phyloP scores from a whole-genome alignment of 2,797 vertebrate species.

The Rhabdomys pumilio region DNA sequence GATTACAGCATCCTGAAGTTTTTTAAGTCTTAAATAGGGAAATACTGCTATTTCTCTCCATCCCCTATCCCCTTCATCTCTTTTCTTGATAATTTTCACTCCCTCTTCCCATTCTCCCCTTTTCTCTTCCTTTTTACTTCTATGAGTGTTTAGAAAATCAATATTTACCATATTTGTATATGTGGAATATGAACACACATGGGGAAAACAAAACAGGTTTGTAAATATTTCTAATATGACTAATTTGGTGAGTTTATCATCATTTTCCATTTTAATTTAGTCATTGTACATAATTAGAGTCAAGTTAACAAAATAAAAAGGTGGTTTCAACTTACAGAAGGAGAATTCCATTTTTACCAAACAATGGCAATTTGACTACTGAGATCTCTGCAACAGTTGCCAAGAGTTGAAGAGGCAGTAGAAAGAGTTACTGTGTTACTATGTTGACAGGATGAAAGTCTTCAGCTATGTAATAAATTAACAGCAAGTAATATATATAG shows the following conservation, averaged over 20 bases:
- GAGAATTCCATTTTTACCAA: background rate
- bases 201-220: background rate
- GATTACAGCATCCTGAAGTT: background rate
- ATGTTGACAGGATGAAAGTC: background rate
- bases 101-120: background rate
- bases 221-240: background rate
- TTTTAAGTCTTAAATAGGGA: background rate
- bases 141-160: background rate
- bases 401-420: background rate
- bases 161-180: too few relatives aligned
- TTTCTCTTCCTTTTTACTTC: background rate
- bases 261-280: background rate
- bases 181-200: background rate
- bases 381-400: background rate
- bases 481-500: background rate
- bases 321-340: background rate
- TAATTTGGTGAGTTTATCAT: background rate
- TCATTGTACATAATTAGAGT: background rate
- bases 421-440: background rate
- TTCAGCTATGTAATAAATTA: background rate
- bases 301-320: background rate
- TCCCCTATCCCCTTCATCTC: background rate
- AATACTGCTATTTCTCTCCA: background rate
- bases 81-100: background rate
- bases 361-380: background rate